Conservation (phyloP, 1,140 invertebrate species). For the Drosophila eugracilis region DNA sequence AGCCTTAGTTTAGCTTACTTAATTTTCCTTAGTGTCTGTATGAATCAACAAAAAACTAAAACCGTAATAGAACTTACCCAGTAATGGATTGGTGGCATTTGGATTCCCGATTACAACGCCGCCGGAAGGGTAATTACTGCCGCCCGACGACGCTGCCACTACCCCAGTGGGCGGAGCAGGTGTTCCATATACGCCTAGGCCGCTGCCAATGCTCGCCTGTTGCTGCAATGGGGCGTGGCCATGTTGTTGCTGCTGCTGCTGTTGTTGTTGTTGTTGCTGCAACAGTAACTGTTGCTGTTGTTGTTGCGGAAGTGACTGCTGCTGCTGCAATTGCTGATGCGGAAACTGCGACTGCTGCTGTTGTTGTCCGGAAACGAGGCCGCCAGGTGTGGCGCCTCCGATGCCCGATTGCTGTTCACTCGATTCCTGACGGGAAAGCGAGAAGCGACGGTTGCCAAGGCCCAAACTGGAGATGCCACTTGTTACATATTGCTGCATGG, state of each 20-base stretch:
- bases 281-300: constrained; percentile 27
- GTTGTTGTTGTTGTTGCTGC: constrained; percentile 37
- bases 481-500: constrained; percentile 91
- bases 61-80: constrained; percentile 62
- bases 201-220: constrained; percentile 66
- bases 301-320: constrained; percentile 29
- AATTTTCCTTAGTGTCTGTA: background rate
- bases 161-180: constrained; percentile 60
- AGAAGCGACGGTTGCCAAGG: constrained; percentile 91
- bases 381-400: constrained; percentile 26
- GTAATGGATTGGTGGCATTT: constrained; percentile 81
- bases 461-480: constrained; percentile 91
- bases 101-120: constrained; percentile 81
- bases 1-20: too few species aligned
- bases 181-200: constrained; percentile 59
- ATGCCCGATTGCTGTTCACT: constrained; percentile 60
- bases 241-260: constrained; percentile 53
- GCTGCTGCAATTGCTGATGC: constrained; percentile 27
- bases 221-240: constrained; percentile 61
- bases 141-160: constrained; percentile 31
- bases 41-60: background rate
- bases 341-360: constrained; percentile 17
- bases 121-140: constrained; percentile 68
- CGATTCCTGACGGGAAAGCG: constrained; percentile 89
- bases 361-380: constrained; percentile 28